These are phyloP conservation scores for Bubo blakistoni DNA, from an alignment of 2,113 vertebrate genomes.

Conservation along the genomic window DNA sequence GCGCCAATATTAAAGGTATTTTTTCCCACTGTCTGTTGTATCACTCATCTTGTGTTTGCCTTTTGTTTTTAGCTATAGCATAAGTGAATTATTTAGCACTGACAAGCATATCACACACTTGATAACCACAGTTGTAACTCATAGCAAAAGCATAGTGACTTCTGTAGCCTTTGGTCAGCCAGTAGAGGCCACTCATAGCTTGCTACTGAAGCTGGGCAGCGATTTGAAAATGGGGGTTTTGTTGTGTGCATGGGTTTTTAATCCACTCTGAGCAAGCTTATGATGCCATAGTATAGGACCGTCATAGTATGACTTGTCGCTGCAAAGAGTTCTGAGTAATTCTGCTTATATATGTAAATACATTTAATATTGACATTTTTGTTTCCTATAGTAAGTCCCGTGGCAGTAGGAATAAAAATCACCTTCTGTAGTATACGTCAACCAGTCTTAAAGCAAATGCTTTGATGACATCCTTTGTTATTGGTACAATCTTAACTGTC, in stretches of 20 bases:
- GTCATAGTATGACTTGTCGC: background rate
- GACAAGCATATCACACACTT: background rate
- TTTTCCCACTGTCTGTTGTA: accelerated
- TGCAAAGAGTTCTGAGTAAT: background rate
- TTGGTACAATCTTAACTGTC: background rate
- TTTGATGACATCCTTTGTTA: background rate
- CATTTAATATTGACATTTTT: background rate
- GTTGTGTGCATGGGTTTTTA: background rate
- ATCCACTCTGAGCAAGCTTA: background rate
- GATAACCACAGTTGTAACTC: background rate
- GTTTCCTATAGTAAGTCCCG: background rate
- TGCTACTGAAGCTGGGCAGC: conserved; percentile 72
- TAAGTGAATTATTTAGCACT: background rate
- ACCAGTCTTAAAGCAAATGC: background rate
- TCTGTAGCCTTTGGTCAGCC: conserved; percentile 88
- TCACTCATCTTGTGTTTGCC: background rate
- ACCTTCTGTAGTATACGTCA: background rate
- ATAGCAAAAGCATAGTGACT: conserved; percentile 59
- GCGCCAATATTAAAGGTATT: background rate
- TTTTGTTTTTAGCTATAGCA: background rate
- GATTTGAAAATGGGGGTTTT: background rate
- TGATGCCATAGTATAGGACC: background rate
- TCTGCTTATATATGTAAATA: background rate
- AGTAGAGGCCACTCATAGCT: conserved; percentile 99
- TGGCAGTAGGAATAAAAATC: background rate